Evolutionary conservation across 2,113 vertebrate genomes (phyloP).

Genomic region (Albula goreensis): DNA sequence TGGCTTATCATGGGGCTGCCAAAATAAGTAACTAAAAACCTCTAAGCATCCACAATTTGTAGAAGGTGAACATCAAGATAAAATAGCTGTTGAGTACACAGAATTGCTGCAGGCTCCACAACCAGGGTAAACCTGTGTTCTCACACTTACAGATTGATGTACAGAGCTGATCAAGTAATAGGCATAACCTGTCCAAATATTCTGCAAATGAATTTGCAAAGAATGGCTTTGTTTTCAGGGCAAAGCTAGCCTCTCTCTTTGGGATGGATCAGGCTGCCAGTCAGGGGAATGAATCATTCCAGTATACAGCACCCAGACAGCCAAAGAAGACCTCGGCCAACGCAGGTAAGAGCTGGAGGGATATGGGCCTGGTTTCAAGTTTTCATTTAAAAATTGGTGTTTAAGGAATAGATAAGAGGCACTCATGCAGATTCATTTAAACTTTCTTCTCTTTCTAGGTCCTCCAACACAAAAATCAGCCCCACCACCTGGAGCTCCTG

Average conservation of each 20-base stretch:
- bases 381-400: background rate
- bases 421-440: background rate
- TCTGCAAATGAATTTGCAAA: background rate
- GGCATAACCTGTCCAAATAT: background rate
- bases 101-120: no score
- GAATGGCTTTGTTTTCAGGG: conserved; percentile 60
- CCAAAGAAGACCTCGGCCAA: conserved; percentile 77
- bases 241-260: conserved; percentile 91
- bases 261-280: conserved; percentile 78
- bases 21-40: no score
- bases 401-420: background rate
- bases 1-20: no score
- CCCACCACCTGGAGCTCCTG: conserved; percentile 52
- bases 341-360: conserved; percentile 64
- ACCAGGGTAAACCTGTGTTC: background rate
- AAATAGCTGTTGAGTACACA: no score
- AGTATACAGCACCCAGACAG: conserved; percentile 94
- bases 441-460: conserved; percentile 41
- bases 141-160: background rate
- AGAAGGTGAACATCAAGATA: no score
- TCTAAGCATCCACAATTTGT: no score
- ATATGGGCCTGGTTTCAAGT: background rate
- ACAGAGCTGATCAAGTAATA: background rate
- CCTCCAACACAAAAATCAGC: conserved; percentile 66
- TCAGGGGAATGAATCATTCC: conserved; percentile 92